These are phyloP conservation scores for Ruditapes philippinarum DNA, from an alignment of 1,140 invertebrate species.

Conservation along the genomic window DNA sequence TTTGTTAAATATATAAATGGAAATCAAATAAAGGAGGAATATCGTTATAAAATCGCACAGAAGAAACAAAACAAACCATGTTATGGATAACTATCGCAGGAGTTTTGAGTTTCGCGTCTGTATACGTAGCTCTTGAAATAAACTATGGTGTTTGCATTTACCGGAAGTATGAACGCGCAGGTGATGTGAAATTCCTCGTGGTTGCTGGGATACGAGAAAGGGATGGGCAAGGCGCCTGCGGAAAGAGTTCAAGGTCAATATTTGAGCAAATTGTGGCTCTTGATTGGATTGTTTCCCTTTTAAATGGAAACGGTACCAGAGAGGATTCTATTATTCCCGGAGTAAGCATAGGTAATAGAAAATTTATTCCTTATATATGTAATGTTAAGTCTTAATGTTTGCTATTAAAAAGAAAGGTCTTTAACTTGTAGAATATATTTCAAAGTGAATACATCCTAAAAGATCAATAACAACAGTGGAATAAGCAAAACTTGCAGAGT, in stretches of 20 bases:
- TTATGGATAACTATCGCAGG: neutral
- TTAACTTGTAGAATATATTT: too few species aligned
- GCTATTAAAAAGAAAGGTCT: too few species aligned
- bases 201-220: constrained; percentile 37
- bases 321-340: neutral
- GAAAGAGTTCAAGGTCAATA: neutral
- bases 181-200: constrained; percentile 7
- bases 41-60: neutral
- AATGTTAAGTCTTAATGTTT: too few species aligned
- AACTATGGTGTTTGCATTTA: constrained; percentile 15
- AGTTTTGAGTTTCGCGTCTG: neutral
- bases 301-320: neutral
- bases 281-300: constrained; percentile 3
- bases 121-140: neutral
- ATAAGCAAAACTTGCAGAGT: too few species aligned
- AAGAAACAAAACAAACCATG: neutral
- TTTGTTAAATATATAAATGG: neutral
- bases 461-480: too few species aligned
- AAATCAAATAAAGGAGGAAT: neutral
- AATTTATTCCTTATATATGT: too few species aligned
- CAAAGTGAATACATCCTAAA: too few species aligned
- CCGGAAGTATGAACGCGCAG: constrained; percentile 14
- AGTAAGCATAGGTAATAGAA: constrained; percentile 16
- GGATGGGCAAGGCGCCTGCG: neutral
- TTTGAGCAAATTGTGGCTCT: constrained; percentile 28